Evolutionary conservation across 2,797 vertebrate genomes (phyloP), one percentile per base, ranked within the genome.

Genomic region (Tangara arthus): DNA sequence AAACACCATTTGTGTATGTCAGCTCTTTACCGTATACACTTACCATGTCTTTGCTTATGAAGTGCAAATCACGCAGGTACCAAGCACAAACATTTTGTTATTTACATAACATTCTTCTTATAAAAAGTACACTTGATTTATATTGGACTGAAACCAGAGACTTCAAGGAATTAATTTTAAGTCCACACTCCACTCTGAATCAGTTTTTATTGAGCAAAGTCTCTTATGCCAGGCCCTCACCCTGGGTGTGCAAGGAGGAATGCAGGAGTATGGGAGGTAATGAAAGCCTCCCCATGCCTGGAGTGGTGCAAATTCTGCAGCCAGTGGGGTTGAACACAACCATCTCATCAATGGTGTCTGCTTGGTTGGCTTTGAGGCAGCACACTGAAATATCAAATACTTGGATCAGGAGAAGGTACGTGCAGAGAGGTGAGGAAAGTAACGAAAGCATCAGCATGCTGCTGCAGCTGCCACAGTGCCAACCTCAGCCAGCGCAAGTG

Each of bases 101-200:
- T 52, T 92, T 75, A 42, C 22, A 57, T 9, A 35, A 30, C 6
- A 11, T 18, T 42, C 27, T 20, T 35, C 44, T 41, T 39, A 66
- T 44, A 39, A 76, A 61, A 84, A 41, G 27, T 11, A 44, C 4
- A 32, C 8, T 12, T 78, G 39, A 34, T 86, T 57, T 53, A 32
- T 27, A 46, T 7, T 30, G 69, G 28, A 28, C 19, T 91, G 41
- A 82, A 94, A 66, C 56, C n/a, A 72, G 53, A 84, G 17, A 53
- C 14, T 18, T 89, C n/a, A 37, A 72, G 30, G 42, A 75, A 93
- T 13, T 60, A 28, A 59, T 64, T 87, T 94, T 73, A 82, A 57
- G 69, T 47, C 37, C 57, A 57, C 18, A 17, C 3, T 65, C 15
- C 42, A 20, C 26, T 85, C 44, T 56, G 52, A 70, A 76, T 60